A percentile compares a stretch with the other conserved stretches of the same genome.
Conservation (phyloP, 2,888 invertebrate genomes). For the Xestobium rufovillosum region DNA sequence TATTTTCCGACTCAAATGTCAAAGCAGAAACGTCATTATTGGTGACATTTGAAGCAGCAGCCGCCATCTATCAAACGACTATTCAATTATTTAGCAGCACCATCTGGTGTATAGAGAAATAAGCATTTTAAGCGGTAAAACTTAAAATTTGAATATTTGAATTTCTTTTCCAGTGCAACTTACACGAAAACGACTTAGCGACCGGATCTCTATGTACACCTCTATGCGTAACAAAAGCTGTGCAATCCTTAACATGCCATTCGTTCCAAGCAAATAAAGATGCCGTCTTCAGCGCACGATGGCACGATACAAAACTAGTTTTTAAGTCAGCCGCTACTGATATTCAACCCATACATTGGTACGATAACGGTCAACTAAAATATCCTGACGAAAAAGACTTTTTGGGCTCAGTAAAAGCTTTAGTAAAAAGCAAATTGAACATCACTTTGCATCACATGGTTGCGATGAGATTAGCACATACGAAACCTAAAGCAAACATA, state of each 20-base stretch:
- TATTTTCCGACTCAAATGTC: too few species aligned
- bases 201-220: slow-evolving; percentile 57
- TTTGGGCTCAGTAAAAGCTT: slow-evolving; percentile 45
- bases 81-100: too few species aligned
- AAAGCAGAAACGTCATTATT: too few species aligned
- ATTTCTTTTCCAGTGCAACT: slow-evolving; percentile 48
- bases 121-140: too few species aligned
- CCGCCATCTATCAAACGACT: too few species aligned
- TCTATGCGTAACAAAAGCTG: slow-evolving; percentile 49
- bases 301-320: slow-evolving; percentile 50
- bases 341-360: slow-evolving; percentile 43
- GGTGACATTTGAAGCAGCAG: too few species aligned
- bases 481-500: slow-evolving; percentile 36
- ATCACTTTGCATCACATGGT: slow-evolving; percentile 46
- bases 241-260: slow-evolving; percentile 53
- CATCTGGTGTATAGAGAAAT: too few species aligned
- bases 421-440: slow-evolving; percentile 49
- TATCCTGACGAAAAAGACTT: slow-evolving; percentile 51
- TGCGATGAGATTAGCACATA: slow-evolving; percentile 44
- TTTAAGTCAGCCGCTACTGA: slow-evolving; percentile 49
- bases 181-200: slow-evolving; percentile 47
- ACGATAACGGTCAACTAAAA: slow-evolving; percentile 42
- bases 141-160: too few species aligned
- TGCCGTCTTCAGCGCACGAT: slow-evolving; percentile 52
- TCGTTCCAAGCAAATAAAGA: slow-evolving; percentile 55